Evolutionary conservation across 92 coral and sea anemone species (phyloP).

Genomic region (Hydrozoanthus gracilis): DNA sequence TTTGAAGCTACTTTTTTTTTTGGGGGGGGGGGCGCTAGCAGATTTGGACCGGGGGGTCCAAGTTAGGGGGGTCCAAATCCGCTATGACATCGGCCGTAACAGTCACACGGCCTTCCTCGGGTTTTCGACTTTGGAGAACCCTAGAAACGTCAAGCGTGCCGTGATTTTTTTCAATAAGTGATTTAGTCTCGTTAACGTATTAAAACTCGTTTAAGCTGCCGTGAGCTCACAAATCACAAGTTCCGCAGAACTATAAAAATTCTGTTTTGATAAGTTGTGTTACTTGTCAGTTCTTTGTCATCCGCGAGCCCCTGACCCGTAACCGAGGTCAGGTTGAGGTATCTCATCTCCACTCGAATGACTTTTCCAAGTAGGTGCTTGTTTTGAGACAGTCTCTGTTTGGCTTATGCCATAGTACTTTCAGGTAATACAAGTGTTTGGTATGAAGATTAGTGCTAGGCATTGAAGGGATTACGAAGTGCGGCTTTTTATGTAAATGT

Average conservation of each 20-base stretch:
- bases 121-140: too few species aligned
- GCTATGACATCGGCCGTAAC: too few species aligned
- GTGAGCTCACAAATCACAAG: not conserved
- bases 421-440: slow-evolving; percentile 29
- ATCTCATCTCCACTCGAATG: slow-evolving; percentile 30
- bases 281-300: not conserved
- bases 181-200: too few species aligned
- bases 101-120: too few species aligned
- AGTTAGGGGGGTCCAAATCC: too few species aligned
- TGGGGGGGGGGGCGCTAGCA: too few species aligned
- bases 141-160: too few species aligned
- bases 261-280: not conserved
- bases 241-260: not conserved
- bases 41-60: too few species aligned
- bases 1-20: too few species aligned
- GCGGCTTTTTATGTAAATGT: slow-evolving; percentile 33
- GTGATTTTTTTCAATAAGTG: too few species aligned
- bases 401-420: not conserved
- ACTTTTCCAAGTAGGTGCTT: not conserved
- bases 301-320: not conserved
- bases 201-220: not conserved
- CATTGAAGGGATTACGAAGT: not conserved
- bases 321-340: slow-evolving; percentile 13
- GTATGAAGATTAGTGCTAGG: not conserved
- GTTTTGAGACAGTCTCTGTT: slow-evolving; percentile 26